Conservation (phyloP, 2,888 invertebrate species). For the Anoplius nigerrimus region DNA sequence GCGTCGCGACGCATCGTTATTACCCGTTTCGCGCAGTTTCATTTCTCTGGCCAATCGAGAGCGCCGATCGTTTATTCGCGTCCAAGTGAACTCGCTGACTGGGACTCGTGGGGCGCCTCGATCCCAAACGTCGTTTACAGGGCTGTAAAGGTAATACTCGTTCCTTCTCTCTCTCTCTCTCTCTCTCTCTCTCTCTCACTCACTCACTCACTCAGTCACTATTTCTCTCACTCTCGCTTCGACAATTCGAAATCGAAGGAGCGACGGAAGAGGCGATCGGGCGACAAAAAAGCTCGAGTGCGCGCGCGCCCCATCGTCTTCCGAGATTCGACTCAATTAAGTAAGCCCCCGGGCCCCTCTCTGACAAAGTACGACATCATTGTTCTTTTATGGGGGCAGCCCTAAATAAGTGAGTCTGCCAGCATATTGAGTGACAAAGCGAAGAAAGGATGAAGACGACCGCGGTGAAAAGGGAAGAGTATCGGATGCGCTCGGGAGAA, state of each 20-base stretch:
- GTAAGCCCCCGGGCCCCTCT: conserved; percentile 48
- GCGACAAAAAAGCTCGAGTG: conserved; percentile 46
- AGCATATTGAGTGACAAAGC: conserved; percentile 62
- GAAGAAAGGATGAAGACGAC: conserved; percentile 62
- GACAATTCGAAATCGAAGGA: neutral
- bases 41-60: conserved; percentile 25
- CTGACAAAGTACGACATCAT: conserved; percentile 72
- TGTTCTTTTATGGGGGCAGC: conserved; percentile 67
- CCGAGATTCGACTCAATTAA: conserved; percentile 71
- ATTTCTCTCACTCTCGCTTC: neutral
- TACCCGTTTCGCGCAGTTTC: conserved; percentile 24
- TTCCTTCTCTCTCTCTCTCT: no score
- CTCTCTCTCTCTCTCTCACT: neutral
- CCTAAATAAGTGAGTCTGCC: conserved; percentile 66
- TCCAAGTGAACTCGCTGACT: no score
- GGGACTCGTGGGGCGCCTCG: no score
- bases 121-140: no score
- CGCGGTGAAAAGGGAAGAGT: conserved; percentile 41
- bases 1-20: neutral
- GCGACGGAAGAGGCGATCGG: conserved; percentile 19
- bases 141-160: conserved; percentile 1
- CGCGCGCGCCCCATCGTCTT: no score
- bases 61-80: no score
- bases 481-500: neutral
- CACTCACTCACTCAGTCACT: neutral